Evolutionary conservation across 2,888 invertebrate species (phyloP), one percentile per base, ranked within the genome.

Genomic region (Harpagoxenus sublaevis): DNA sequence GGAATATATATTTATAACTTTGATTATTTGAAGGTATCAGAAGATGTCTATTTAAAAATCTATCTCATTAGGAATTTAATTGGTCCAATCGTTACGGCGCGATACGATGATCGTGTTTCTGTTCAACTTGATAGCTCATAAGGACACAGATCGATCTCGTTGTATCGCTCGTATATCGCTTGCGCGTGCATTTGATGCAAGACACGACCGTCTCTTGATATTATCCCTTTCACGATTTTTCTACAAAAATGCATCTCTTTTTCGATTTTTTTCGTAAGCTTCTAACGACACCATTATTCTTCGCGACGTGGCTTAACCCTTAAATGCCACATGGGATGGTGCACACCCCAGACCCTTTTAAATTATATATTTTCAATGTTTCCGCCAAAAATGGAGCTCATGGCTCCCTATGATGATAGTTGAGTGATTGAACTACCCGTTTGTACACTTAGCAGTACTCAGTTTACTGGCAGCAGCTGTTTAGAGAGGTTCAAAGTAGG

Each of bases 201-300:
- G 31, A 15, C 48, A 68, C 31, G 55, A 73, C 23, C 48, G 84
- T 68, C 48, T 68, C 31, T 68, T 68, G 73, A 90, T 89, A 85
- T 90, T 87, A 84, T 53, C 62, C 51, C 53, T 23, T 57, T 62
- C 42, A 84, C 86, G 81, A 86, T 89, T 86, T 86, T 87, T 89
- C 42, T 60, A 53, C 57, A 70, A 66, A 83, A 85, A 84, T 85
- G 89, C 84, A 83, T 86, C 83, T 77, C 82, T 85, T 81, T 89
- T 84, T 82, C 78, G 57, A 74, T 62, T n/a, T 12, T 51, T 31
- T 70, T 70, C 79, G 35, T 39, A 55, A 55, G 77, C 65, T 74
- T 77, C 65, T 79, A 73, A 35, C 88, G 78, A 60, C 57, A 35
- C 73, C 63, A 82, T 88, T 88, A 89, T 84, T 82, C 84, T 75